Percentiles rank a stretch among this genome's conserved stretches.
phyloP scores from a whole-genome alignment of 1,140 invertebrate genomes.

The Parapsyche elsis region DNA sequence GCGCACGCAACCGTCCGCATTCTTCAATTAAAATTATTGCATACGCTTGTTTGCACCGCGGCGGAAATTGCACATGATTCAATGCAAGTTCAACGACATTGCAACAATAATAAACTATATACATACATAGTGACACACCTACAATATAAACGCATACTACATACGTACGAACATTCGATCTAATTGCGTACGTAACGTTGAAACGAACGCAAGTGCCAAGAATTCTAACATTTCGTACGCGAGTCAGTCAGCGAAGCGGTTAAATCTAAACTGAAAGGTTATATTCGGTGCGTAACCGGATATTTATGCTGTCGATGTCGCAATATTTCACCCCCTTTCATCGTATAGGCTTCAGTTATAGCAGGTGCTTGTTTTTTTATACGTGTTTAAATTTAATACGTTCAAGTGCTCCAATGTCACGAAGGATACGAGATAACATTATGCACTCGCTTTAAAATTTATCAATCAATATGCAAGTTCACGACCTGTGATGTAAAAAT shows the following conservation, averaged over 20 bases:
- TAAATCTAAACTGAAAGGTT: neutral
- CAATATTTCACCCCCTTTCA: too few relatives aligned
- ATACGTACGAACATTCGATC: neutral
- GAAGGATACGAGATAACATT: neutral
- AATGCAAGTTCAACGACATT: constrained; percentile 29
- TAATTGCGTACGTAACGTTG: neutral
- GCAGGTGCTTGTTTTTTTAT: too few relatives aligned
- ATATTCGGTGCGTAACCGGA: too few relatives aligned
- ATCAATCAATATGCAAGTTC: neutral
- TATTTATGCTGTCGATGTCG: too few relatives aligned
- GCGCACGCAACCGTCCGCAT: neutral
- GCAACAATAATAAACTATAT: constrained; percentile 2
- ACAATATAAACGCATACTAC: neutral
- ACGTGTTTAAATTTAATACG: too few relatives aligned
- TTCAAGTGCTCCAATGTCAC: neutral
- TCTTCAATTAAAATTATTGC: constrained; percentile 5
- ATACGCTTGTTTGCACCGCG: neutral
- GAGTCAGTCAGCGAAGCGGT: constrained; percentile 1
- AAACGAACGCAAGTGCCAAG: neutral
- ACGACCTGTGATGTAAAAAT: neutral
- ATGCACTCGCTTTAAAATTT: neutral
- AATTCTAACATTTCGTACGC: constrained; percentile 5
- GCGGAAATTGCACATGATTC: neutral
- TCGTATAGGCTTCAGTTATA: too few relatives aligned
- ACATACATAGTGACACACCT: neutral